phyloP scores from a whole-genome alignment of 2,888 invertebrate genomes.

The Hylaea fasciaria region DNA sequence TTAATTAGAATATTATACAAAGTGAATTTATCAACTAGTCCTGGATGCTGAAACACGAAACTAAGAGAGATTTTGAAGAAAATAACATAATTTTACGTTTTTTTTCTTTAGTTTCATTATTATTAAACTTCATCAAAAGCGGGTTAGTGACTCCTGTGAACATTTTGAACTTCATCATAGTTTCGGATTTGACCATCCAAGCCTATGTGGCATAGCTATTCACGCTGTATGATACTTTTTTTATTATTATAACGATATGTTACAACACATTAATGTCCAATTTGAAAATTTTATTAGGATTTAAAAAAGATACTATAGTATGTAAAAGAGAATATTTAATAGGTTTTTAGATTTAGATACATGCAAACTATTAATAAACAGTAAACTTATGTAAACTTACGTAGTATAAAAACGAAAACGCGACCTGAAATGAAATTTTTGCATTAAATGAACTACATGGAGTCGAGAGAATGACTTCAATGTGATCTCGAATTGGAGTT shows the following conservation, averaged over 20 bases:
- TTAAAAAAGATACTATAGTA: not conserved
- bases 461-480: conserved; percentile 73
- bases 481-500: conserved; percentile 81
- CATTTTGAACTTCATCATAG: no score
- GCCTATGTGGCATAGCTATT: no score
- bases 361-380: conserved; percentile 20
- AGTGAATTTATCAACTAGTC: no score
- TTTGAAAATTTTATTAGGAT: conserved; percentile 5
- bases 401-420: conserved; percentile 42
- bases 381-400: no score
- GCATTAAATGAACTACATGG: conserved; percentile 76
- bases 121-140: no score
- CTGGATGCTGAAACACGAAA: no score
- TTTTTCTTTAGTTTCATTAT: no score
- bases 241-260: not conserved
- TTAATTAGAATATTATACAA: conserved; percentile 5
- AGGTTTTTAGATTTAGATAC: conserved; percentile 16
- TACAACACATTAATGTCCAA: conserved; percentile 8
- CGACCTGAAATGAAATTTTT: conserved; percentile 74
- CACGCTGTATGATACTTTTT: not conserved
- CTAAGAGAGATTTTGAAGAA: no score
- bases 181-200: no score
- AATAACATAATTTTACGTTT: no score
- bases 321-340: conserved; percentile 15
- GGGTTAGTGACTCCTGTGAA: no score